Percentiles rank a stretch among this genome's conserved stretches.
phyloP scores from a whole-genome alignment of 2,888 invertebrate genomes.

The Amorpha juglandis region DNA sequence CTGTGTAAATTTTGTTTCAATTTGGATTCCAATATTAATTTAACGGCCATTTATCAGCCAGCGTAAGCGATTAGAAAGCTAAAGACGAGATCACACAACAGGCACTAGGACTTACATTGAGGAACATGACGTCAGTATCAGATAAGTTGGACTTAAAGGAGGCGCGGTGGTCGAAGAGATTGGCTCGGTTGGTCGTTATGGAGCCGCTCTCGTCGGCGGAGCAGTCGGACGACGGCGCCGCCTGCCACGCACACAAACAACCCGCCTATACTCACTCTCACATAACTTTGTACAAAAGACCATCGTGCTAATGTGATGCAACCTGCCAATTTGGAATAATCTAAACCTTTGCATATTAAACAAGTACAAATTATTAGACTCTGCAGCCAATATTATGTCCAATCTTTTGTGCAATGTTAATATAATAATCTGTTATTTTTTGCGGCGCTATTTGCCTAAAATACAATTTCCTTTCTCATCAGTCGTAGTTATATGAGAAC shows the following conservation, averaged over 20 bases:
- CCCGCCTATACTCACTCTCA: constrained; percentile 43
- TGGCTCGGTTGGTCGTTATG: constrained; percentile 90
- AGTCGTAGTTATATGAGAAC: neutral
- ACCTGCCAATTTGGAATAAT: neutral
- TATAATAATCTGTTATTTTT: constrained; percentile 17
- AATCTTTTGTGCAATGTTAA: constrained; percentile 27
- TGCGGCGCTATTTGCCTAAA: neutral
- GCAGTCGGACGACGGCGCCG: constrained; percentile 87
- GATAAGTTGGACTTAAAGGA: constrained; percentile 96
- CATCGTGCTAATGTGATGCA: constrained; percentile 10
- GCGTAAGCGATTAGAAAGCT: constrained; percentile 48
- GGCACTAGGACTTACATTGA: constrained; percentile 89
- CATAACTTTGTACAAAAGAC: constrained; percentile 29
- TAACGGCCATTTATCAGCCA: constrained; percentile 45
- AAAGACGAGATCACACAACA: constrained; percentile 50
- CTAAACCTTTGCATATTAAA: neutral
- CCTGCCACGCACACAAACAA: constrained; percentile 75
- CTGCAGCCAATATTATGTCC: constrained; percentile 1
- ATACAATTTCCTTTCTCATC: neutral
- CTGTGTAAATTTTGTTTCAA: constrained; percentile 33
- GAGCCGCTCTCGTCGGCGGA: constrained; percentile 89
- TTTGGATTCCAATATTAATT: constrained; percentile 28
- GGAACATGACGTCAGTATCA: constrained; percentile 96
- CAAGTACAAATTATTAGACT: neutral
- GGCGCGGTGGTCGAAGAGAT: constrained; percentile 89